Base-by-base conservation (phyloP, 2,888 invertebrate genomes). In the Anthrax anthrax region DNA sequence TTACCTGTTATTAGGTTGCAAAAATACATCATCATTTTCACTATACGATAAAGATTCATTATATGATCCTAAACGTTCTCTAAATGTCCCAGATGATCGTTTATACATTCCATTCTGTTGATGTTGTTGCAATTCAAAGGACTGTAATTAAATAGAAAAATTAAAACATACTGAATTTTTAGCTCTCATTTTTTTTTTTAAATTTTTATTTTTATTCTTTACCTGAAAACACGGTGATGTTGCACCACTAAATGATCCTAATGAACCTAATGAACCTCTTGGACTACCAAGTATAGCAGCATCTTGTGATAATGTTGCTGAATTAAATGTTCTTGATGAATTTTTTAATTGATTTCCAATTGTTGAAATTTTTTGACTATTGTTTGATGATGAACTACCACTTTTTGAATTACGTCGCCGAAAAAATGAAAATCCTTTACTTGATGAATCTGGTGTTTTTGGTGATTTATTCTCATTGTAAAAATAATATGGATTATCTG, bases 401-500 rank as follows among this genome's bases (percentile, higher is more conserved):
- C 64, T 65, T 16, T 48, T 51, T 0, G 67, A 66, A 51, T 64
- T 66, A 42, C 65, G 63, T 4, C 67, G 55, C 43, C 65, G 65
- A 48, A 67, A 67, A 29, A 67, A 60, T 23, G 65, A 64, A 48
- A 67, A 67, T 10, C 61, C 60, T 45, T 60, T 62, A 46, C 58
- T 58, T 43, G 64, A 61, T 3, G 67, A 65, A 52, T 65, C 64
- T 42, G 67, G 65, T 3, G 67, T 65, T 46, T 62, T 63, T 1
- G 68, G 65, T 29, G 68, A 65, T 51, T 66, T 57, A n/a, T n/a
- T 23, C 43, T 67, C 66, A 62, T 67, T 67, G 54, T 58, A 63
- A 52, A 67, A 67, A 57, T 67, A 67, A 50, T 65, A 66, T 17
- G 67, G 67, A 57, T 67, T 67, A 55, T 67, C 67, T 67, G 55